Conservation (phyloP, 1,140 invertebrate species). For the Formica selysi region DNA sequence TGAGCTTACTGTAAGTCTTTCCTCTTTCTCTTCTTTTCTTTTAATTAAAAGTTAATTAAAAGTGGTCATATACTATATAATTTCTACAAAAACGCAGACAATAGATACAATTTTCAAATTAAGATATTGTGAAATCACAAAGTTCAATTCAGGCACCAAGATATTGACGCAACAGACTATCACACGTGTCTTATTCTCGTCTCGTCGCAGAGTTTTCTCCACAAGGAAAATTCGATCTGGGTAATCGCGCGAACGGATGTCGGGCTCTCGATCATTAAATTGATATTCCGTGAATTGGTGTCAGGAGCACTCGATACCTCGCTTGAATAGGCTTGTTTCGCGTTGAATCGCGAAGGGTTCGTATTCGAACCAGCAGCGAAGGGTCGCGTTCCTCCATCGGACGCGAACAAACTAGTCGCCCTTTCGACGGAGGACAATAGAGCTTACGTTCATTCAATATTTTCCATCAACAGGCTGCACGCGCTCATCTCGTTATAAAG, state of each 20-base stretch:
- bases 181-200: neutral
- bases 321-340: conserved; percentile 66
- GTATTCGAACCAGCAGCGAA: neutral
- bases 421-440: conserved; percentile 76
- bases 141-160: neutral
- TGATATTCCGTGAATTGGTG: conserved; percentile 75
- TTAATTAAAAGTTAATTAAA: neutral
- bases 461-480: conserved; percentile 75
- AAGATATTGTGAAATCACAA: neutral
- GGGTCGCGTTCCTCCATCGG: conserved; percentile 40
- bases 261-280: conserved; percentile 68
- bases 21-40: neutral
- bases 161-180: neutral
- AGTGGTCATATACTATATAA: neutral
- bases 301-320: conserved; percentile 68
- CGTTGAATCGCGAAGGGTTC: conserved; percentile 11
- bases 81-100: neutral
- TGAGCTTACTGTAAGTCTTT: neutral
- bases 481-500: conserved; percentile 78
- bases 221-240: neutral
- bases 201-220: neutral
- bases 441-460: conserved; percentile 77
- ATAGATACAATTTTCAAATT: neutral
- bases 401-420: conserved; percentile 60
- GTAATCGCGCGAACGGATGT: conserved; percentile 33